A percentile compares a stretch with the other conserved stretches of the same genome.
These are phyloP conservation scores for Eurystomus glaucurus DNA, from an alignment of 2,797 vertebrate genomes.

Conservation along the genomic window DNA sequence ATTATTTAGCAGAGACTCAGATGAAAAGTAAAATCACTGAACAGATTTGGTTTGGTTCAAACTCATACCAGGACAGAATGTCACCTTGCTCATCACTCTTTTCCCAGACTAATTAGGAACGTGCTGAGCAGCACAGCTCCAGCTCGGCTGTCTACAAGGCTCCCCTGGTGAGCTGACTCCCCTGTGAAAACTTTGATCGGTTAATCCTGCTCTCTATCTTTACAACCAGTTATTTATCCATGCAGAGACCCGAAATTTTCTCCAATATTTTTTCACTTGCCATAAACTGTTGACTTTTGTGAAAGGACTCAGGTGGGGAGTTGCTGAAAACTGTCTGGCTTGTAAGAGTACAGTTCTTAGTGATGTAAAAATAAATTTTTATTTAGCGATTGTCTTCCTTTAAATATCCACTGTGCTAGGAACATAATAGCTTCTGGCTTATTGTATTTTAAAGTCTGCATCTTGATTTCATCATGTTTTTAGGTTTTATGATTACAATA, in stretches of 20 bases:
- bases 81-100: background rate
- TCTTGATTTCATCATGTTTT: background rate
- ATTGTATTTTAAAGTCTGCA: background rate
- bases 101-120: background rate
- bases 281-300: background rate
- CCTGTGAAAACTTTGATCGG: background rate
- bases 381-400: slow-evolving; percentile 5
- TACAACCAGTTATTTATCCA: background rate
- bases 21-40: too few species aligned
- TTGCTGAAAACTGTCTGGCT: background rate
- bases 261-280: rapidly evolving
- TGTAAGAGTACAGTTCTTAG: background rate
- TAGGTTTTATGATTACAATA: background rate
- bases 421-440: background rate
- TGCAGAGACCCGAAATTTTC: background rate
- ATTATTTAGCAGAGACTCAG: too few species aligned
- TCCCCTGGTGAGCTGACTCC: background rate
- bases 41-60: too few species aligned
- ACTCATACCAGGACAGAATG: background rate
- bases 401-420: background rate
- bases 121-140: background rate
- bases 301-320: background rate
- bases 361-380: background rate
- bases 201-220: background rate
- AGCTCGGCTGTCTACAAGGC: background rate